Evolutionary conservation across 2,113 vertebrate genomes (phyloP).

Genomic region (Castor canadensis): DNA sequence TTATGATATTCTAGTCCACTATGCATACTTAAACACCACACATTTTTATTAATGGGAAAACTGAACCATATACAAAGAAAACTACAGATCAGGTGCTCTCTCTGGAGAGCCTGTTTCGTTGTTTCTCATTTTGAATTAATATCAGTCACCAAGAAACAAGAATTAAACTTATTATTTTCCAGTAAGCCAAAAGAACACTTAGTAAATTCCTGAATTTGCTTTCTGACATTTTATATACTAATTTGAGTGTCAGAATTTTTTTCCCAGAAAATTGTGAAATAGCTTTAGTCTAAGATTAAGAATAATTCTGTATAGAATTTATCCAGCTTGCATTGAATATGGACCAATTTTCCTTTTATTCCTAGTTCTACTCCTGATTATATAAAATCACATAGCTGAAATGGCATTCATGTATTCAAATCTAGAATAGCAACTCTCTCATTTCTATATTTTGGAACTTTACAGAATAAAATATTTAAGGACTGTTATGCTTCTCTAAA

Average conservation of each 20-base stretch:
- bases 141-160: conserved; percentile 26
- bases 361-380: not conserved
- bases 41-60: conserved; percentile 59
- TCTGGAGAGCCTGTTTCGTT: not conserved
- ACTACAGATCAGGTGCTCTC: not conserved
- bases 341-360: not conserved
- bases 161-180: conserved; percentile 13
- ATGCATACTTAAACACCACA: conserved; percentile 59
- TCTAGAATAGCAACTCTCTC: not conserved
- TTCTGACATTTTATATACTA: not conserved
- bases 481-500: not conserved
- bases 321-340: not conserved
- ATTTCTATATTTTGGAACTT: conserved; percentile 6
- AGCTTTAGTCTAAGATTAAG: not conserved
- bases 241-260: conserved; percentile 31
- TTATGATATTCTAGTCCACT: conserved; percentile 57
- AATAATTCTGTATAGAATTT: conserved; percentile 26
- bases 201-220: not conserved
- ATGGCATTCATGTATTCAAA: not conserved
- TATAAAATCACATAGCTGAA: not conserved
- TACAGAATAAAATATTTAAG: not conserved
- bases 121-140: conserved; percentile 36
- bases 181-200: not conserved
- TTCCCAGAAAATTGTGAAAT: not conserved
- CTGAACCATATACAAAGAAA: conserved; percentile 46